A percentile compares a stretch with the other conserved stretches of the same genome.
These are phyloP conservation scores for Drosophila chauvacae DNA, from an alignment of 1,140 invertebrate species.

Conservation along the genomic window DNA sequence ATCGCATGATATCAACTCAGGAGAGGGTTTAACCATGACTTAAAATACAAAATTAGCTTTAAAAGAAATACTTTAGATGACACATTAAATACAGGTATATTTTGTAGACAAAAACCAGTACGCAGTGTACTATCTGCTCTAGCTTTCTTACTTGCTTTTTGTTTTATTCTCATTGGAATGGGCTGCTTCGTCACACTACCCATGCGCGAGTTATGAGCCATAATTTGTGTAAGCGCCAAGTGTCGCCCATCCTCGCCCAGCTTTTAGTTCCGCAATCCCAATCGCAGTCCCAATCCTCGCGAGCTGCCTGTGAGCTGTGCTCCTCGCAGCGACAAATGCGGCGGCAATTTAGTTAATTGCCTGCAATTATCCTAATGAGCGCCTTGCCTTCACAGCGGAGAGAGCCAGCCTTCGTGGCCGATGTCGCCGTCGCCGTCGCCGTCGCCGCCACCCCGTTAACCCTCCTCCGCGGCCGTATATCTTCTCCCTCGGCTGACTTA, in stretches of 20 bases:
- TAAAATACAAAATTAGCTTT: no score
- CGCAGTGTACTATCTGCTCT: not conserved
- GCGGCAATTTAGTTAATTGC: constrained; percentile 83
- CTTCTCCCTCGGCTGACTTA: constrained; percentile 62
- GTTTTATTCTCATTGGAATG: not conserved
- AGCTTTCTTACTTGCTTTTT: not conserved
- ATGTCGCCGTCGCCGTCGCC: constrained; percentile 48
- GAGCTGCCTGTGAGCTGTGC: constrained; percentile 16
- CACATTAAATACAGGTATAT: no score
- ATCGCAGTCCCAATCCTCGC: constrained; percentile 7
- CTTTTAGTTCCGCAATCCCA: constrained; percentile 17
- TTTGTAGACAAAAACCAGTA: no score
- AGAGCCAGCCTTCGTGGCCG: constrained; percentile 14
- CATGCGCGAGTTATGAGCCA: constrained; percentile 74
- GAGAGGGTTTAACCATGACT: not conserved
- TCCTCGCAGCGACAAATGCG: constrained; percentile 75
- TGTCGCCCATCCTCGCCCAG: constrained; percentile 32
- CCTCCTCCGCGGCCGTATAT: constrained; percentile 42
- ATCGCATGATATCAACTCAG: not conserved
- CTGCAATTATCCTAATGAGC: constrained; percentile 83
- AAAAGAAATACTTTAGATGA: no score
- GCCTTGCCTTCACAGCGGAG: constrained; percentile 61
- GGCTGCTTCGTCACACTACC: constrained; percentile 29
- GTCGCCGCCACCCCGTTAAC: not conserved
- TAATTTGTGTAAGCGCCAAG: constrained; percentile 76